Percentiles rank a stretch among this genome's conserved stretches.
Conservation (phyloP, 2,888 invertebrate genomes). For the Stenchaetothrips biformis region DNA sequence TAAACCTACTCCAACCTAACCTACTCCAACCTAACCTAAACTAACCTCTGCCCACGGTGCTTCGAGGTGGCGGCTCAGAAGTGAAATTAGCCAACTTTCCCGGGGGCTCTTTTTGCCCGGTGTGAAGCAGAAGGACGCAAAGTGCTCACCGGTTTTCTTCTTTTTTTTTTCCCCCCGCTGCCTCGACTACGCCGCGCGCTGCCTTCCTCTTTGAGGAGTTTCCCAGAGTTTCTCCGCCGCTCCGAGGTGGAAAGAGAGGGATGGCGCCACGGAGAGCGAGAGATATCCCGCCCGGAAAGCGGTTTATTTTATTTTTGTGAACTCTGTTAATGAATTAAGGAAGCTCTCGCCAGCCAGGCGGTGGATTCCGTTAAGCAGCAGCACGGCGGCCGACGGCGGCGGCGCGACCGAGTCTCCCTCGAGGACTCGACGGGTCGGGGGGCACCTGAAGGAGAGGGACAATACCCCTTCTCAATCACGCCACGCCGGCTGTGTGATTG, state of each 20-base stretch:
- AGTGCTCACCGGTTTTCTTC: not conserved
- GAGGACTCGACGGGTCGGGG: not conserved
- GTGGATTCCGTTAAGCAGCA: not conserved
- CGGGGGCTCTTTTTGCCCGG: not conserved
- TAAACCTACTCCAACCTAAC: no score
- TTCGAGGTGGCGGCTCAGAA: not conserved
- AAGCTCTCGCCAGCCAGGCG: not conserved
- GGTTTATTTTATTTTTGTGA: slow-evolving; percentile 9
- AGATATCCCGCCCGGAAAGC: not conserved
- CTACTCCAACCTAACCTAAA: no score
- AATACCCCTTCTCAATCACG: no score
- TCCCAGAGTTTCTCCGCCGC: not conserved
- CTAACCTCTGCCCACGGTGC: not conserved
- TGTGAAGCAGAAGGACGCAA: not conserved
- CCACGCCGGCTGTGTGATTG: not conserved
- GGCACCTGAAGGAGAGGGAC: no score
- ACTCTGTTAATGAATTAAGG: slow-evolving; percentile 22
- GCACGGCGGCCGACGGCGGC: not conserved
- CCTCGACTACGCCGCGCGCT: not conserved
- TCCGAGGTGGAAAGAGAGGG: not conserved
- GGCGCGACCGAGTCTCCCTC: not conserved
- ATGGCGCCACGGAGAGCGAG: no score
- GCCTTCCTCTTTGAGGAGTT: not conserved
- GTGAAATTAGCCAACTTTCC: slow-evolving; percentile 18
- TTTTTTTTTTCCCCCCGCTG: not conserved